Percentiles rank a stretch among this genome's conserved stretches.
These are phyloP conservation scores for Troides helena DNA, from an alignment of 2,888 invertebrate species.

Conservation along the genomic window DNA sequence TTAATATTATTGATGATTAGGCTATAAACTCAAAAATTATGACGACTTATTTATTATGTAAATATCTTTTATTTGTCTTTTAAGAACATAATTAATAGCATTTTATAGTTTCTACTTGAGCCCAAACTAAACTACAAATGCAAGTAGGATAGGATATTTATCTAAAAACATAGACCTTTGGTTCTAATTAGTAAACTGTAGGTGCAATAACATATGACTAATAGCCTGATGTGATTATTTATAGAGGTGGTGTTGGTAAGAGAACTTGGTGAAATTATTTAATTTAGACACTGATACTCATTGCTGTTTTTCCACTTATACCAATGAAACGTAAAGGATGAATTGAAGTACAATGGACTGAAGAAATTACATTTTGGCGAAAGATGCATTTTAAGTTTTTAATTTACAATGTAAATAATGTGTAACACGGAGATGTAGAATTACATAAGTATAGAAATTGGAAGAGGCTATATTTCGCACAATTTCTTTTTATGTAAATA, in stretches of 20 bases:
- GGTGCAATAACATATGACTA: neutral
- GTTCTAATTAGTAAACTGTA: neutral
- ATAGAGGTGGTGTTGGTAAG: neutral
- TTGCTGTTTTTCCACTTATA: neutral
- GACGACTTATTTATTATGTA: neutral
- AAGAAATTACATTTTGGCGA: neutral
- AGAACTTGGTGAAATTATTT: neutral
- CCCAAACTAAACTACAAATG: neutral
- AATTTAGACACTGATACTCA: neutral
- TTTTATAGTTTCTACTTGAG: neutral
- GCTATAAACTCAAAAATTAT: too few relatives aligned
- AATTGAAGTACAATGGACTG: neutral
- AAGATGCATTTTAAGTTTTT: neutral
- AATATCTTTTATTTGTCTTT: neutral
- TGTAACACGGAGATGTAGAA: neutral
- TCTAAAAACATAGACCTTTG: neutral
- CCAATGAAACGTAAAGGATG: neutral
- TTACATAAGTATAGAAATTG: neutral
- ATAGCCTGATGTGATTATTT: neutral
- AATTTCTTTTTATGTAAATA: constrained; percentile 1
- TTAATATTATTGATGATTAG: too few relatives aligned
- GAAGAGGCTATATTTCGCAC: neutral
- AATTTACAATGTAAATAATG: neutral
- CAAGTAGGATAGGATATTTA: too few relatives aligned
- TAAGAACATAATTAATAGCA: neutral